These are phyloP conservation scores for Forbesichthys papilliferus DNA, from an alignment of 2,113 vertebrate species.

Conservation along the genomic window DNA sequence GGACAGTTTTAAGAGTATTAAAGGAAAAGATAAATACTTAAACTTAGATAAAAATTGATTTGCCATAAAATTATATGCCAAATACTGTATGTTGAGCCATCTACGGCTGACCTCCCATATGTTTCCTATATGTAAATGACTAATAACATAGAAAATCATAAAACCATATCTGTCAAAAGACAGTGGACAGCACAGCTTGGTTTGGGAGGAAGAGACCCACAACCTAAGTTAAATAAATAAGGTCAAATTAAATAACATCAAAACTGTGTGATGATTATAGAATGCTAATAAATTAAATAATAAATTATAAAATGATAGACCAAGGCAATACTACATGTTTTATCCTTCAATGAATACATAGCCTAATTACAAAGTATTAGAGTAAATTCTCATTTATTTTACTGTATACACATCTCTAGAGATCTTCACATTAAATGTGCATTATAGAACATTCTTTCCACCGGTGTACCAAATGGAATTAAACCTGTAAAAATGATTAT, in stretches of 20 bases:
- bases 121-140: too few relatives aligned
- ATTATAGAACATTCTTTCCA: constrained; percentile 77
- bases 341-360: too few relatives aligned
- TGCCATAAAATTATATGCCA: not conserved
- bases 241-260: constrained; percentile 1
- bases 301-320: too few relatives aligned
- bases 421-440: not conserved
- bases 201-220: constrained; percentile 94
- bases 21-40: not conserved
- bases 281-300: not conserved
- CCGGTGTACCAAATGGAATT: constrained; percentile 92
- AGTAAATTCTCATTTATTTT: not conserved
- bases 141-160: too few relatives aligned
- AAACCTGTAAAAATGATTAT: constrained; percentile 78
- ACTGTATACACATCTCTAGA: not conserved
- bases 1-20: not conserved
- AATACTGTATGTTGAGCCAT: not conserved
- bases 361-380: too few relatives aligned
- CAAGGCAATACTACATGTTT: too few relatives aligned
- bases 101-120: too few relatives aligned
- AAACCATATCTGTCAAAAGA: constrained; percentile 90
- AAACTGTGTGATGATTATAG: not conserved
- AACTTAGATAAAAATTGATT: not conserved
- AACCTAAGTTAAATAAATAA: constrained; percentile 73
- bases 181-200: constrained; percentile 86